Conservation (phyloP, 64 coral and sea anemone species). For the Montipora cactus region DNA sequence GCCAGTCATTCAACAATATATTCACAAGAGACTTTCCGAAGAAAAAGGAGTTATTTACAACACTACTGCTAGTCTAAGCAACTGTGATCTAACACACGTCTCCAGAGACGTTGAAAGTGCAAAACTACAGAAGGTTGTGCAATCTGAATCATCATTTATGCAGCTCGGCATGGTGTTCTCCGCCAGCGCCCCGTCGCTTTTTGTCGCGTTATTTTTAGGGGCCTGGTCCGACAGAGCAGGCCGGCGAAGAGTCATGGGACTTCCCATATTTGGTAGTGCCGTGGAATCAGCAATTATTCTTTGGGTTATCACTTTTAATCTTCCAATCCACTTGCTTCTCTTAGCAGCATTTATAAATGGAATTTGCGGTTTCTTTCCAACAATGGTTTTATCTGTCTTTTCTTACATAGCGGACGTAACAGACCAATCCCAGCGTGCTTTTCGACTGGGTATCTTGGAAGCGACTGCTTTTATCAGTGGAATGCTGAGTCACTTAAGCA, state of each 20-base stretch:
- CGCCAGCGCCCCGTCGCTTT: slow-evolving; percentile 85
- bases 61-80: slow-evolving; percentile 78
- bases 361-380: slow-evolving; percentile 92
- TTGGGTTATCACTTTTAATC: slow-evolving; percentile 77
- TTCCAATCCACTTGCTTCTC: slow-evolving; percentile 78
- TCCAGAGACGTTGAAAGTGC: slow-evolving; percentile 32
- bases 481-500: slow-evolving; percentile 95
- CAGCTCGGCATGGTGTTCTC: slow-evolving; percentile 83
- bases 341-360: slow-evolving; percentile 91
- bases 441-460: slow-evolving; percentile 91
- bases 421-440: slow-evolving; percentile 89
- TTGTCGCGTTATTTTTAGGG: slow-evolving; percentile 90
- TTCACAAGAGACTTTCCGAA: slow-evolving; percentile 72
- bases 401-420: slow-evolving; percentile 98
- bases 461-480: slow-evolving; percentile 94
- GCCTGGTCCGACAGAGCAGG: slow-evolving; percentile 96
- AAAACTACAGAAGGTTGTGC: slow-evolving; percentile 84
- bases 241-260: slow-evolving; percentile 80
- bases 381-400: slow-evolving; percentile 91
- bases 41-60: slow-evolving; percentile 86
- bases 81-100: slow-evolving; percentile 67
- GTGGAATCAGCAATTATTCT: slow-evolving; percentile 87
- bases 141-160: slow-evolving; percentile 92
- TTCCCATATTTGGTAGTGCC: slow-evolving; percentile 96
- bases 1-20: slow-evolving; percentile 94